Conservation (phyloP, 2,797 vertebrate species). For the Protosalanx chinensis region DNA sequence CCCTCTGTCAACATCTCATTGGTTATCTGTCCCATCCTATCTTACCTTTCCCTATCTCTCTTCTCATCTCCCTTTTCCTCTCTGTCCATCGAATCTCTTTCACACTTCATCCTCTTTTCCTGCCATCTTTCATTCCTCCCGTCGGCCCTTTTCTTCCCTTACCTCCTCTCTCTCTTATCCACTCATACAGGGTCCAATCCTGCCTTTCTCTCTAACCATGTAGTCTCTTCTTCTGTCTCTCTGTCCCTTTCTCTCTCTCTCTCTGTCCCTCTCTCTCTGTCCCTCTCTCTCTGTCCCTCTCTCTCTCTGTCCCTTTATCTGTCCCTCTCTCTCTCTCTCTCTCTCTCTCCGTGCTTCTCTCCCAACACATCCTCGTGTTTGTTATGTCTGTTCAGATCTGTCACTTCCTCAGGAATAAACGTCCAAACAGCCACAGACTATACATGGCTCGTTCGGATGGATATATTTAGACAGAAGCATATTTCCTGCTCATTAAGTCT, state of each 20-base stretch:
- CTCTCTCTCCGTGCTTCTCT: background rate
- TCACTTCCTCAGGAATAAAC: slow-evolving; percentile 20
- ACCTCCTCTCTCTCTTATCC: background rate
- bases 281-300: background rate
- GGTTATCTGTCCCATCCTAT: background rate
- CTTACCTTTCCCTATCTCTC: background rate
- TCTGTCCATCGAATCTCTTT: background rate
- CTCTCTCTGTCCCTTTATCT: background rate
- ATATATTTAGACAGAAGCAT: slow-evolving; percentile 49
- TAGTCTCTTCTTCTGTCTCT: background rate
- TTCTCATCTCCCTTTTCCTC: background rate
- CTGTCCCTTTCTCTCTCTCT: background rate
- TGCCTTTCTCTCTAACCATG: background rate
- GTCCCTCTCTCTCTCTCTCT: background rate
- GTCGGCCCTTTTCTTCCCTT: background rate
- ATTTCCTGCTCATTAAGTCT: slow-evolving; percentile 52
- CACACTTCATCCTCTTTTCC: background rate
- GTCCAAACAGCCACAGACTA: slow-evolving; percentile 14
- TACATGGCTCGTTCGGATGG: slow-evolving; percentile 30
- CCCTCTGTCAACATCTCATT: background rate
- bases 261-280: background rate
- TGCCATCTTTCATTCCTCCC: background rate
- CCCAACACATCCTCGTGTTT: background rate
- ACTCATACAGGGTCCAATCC: background rate
- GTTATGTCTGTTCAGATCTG: slow-evolving; percentile 19